Evolutionary conservation across 2,113 vertebrate genomes (phyloP).

Genomic region (Anguilla rostrata): DNA sequence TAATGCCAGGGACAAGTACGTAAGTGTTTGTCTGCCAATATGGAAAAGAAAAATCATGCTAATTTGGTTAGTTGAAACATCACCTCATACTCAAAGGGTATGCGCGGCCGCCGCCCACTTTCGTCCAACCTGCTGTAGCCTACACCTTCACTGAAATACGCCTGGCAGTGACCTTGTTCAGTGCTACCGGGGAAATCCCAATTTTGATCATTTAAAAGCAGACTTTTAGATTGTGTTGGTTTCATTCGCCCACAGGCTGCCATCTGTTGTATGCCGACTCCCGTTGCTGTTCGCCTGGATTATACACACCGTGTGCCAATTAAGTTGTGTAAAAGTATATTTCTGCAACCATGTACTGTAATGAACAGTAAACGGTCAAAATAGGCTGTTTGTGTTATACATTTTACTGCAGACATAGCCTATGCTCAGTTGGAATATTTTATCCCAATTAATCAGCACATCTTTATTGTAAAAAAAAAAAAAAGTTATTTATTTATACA

Average conservation of each 20-base stretch:
- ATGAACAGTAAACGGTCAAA: background rate
- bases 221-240: background rate
- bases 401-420: too few species aligned
- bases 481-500: too few species aligned
- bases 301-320: background rate
- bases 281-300: background rate
- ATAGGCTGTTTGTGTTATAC: background rate
- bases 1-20: background rate
- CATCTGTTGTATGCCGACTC: background rate
- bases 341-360: background rate
- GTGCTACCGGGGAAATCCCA: constrained; percentile 14
- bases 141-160: background rate
- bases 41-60: background rate
- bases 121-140: background rate
- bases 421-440: too few species aligned
- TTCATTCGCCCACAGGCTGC: background rate
- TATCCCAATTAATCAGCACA: too few species aligned
- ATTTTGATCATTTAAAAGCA: constrained; percentile 16
- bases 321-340: background rate
- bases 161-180: constrained; percentile 7
- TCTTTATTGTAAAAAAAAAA: too few species aligned
- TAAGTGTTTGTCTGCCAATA: constrained; percentile 8
- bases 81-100: constrained; percentile 28
- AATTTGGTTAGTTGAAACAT: background rate
- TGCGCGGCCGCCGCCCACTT: constrained; percentile 8